These are phyloP conservation scores for Ceuthmochares aereus DNA, from an alignment of 2,113 vertebrate species.

Conservation along the genomic window DNA sequence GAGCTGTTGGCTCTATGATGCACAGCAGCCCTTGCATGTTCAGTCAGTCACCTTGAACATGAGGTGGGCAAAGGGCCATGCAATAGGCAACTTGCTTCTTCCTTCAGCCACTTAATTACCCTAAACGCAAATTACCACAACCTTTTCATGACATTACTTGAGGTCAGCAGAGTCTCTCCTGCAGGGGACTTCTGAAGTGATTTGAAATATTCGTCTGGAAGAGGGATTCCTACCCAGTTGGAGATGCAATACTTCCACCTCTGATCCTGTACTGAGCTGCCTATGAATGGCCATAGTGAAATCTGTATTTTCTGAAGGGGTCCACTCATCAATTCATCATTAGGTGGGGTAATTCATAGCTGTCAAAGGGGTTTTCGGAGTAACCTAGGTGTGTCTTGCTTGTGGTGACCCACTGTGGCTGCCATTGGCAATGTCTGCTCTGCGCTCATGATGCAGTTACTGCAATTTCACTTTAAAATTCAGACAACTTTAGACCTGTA, in stretches of 20 bases:
- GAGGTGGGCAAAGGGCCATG: not conserved
- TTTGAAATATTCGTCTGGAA: not conserved
- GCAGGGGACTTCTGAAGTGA: not conserved
- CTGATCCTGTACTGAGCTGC: not conserved
- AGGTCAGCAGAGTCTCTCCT: not conserved
- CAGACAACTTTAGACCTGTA: not conserved
- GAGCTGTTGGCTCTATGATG: accelerated
- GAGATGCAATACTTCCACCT: not conserved
- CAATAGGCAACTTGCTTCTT: not conserved
- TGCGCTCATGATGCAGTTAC: not conserved
- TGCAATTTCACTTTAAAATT: not conserved
- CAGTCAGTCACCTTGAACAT: not conserved
- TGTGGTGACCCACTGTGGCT: not conserved
- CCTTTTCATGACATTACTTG: not conserved
- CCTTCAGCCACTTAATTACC: not conserved
- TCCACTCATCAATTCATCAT: not conserved
- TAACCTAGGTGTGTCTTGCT: not conserved
- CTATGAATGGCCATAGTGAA: not conserved
- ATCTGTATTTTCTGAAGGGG: not conserved
- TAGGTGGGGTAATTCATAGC: not conserved
- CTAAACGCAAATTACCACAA: not conserved
- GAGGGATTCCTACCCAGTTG: not conserved
- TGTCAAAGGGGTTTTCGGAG: not conserved
- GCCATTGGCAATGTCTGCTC: not conserved
- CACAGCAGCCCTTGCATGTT: not conserved